Conservation (phyloP, 2,113 vertebrate species). For the Phoenicopterus ruber region DNA sequence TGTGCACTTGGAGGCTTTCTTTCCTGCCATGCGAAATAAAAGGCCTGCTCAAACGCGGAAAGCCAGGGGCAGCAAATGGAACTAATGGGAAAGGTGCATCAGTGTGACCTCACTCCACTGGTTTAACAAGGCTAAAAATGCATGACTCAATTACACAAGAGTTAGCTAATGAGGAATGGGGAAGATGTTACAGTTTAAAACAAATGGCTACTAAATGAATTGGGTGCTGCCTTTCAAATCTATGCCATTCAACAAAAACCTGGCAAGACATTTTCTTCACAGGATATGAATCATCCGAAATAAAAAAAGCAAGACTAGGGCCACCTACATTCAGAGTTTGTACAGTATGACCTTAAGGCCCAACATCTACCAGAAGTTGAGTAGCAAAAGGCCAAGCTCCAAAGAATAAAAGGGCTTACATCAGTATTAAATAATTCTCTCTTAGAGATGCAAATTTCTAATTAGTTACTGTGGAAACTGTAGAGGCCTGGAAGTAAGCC, state of each 20-base stretch:
- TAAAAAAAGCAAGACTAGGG: slow-evolving; percentile 74
- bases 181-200: slow-evolving; percentile 80
- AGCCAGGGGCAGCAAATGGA: slow-evolving; percentile 15
- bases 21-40: slow-evolving; percentile 26
- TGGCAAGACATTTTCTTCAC: slow-evolving; percentile 79
- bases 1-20: background rate
- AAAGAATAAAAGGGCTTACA: slow-evolving; percentile 81
- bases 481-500: slow-evolving; percentile 79
- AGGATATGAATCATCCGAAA: slow-evolving; percentile 79
- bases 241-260: slow-evolving; percentile 75
- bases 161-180: slow-evolving; percentile 79
- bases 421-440: slow-evolving; percentile 85
- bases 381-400: slow-evolving; percentile 77
- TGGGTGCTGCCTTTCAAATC: slow-evolving; percentile 76
- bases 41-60: background rate
- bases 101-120: slow-evolving; percentile 69
- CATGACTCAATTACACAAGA: slow-evolving; percentile 84
- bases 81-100: slow-evolving; percentile 57
- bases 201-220: slow-evolving; percentile 80
- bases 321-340: slow-evolving; percentile 85
- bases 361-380: slow-evolving; percentile 80
- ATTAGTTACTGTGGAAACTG: slow-evolving; percentile 85
- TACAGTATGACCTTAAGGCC: slow-evolving; percentile 83
- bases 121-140: slow-evolving; percentile 75
- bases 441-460: slow-evolving; percentile 86